Conservation (phyloP, 2,888 invertebrate genomes). For the Caenorhabditis macrosperma region DNA sequence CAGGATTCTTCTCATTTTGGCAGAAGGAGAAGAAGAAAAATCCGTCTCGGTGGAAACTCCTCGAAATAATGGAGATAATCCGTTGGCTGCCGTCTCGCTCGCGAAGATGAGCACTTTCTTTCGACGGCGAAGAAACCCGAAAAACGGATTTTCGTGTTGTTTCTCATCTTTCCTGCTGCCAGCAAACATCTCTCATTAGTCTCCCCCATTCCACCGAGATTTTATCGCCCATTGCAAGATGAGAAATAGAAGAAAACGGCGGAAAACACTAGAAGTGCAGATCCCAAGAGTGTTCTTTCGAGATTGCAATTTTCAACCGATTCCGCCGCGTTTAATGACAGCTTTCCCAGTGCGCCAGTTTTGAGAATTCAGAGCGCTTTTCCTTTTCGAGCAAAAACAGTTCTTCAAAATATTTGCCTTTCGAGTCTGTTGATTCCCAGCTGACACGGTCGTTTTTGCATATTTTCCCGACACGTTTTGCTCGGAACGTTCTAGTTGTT, state of each 20-base stretch:
- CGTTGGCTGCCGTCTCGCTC: not conserved
- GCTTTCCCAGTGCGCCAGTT: not conserved
- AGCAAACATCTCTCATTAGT: conserved; percentile 28
- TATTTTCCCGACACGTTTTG: not conserved
- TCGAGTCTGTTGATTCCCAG: not conserved
- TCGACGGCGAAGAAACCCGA: conserved; percentile 17
- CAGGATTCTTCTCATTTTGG: not conserved
- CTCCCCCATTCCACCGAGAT: conserved; percentile 15
- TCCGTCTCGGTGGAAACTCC: not conserved
- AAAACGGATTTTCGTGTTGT: not conserved
- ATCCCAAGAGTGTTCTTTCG: too few species aligned
- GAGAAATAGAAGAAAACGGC: not conserved
- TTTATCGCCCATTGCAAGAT: conserved; percentile 16
- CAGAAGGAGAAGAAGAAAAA: not conserved
- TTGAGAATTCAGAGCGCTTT: not conserved
- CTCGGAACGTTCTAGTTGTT: not conserved
- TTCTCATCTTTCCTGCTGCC: not conserved
- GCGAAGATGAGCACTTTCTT: conserved; percentile 9
- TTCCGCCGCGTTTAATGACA: not conserved
- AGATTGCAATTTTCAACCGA: not conserved
- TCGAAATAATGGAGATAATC: not conserved
- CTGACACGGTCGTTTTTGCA: conserved; percentile 16
- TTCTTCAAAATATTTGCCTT: conserved; percentile 2
- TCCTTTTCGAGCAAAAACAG: not conserved
- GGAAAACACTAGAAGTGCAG: conserved; percentile 16